phyloP scores from a whole-genome alignment of 92 coral and sea anemone species.

The Phenganax marumi region DNA sequence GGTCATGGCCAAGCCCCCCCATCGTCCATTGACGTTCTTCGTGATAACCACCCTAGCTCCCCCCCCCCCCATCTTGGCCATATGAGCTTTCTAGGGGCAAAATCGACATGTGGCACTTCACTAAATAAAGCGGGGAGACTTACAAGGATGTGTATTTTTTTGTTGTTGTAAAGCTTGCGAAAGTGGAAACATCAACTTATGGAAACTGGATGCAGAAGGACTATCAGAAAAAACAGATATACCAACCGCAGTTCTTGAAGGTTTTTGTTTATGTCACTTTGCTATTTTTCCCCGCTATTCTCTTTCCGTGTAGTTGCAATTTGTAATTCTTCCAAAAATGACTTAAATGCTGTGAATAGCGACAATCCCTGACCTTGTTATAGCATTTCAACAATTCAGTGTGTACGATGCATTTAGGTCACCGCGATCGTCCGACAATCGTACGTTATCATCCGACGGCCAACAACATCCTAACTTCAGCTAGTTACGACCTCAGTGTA shows the following conservation, averaged over 20 bases:
- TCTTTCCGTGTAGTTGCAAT: neutral
- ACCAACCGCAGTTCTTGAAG: conserved; percentile 61
- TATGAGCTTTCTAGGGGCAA: too few species aligned
- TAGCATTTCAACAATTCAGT: too few species aligned
- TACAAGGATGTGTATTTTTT: neutral
- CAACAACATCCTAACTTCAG: conserved; percentile 74
- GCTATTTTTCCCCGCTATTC: neutral
- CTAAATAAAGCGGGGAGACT: too few species aligned
- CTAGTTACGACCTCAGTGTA: conserved; percentile 74
- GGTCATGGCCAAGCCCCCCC: too few species aligned
- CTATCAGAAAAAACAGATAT: conserved; percentile 67
- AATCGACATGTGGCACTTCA: too few species aligned
- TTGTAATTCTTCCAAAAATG: neutral
- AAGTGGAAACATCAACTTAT: conserved; percentile 69
- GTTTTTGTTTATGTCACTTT: conserved; percentile 18
- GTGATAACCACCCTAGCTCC: too few species aligned
- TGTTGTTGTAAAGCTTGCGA: conserved; percentile 71
- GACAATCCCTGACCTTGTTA: too few species aligned
- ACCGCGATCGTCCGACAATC: conserved; percentile 80
- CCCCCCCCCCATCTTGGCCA: too few species aligned
- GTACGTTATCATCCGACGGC: conserved; percentile 89
- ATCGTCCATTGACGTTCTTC: too few species aligned
- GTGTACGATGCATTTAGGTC: conserved; percentile 57
- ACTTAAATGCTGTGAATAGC: neutral
- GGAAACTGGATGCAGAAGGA: conserved; percentile 81